Base-by-base conservation (phyloP, 2,797 vertebrate species). In the Chaunax sp. region DNA sequence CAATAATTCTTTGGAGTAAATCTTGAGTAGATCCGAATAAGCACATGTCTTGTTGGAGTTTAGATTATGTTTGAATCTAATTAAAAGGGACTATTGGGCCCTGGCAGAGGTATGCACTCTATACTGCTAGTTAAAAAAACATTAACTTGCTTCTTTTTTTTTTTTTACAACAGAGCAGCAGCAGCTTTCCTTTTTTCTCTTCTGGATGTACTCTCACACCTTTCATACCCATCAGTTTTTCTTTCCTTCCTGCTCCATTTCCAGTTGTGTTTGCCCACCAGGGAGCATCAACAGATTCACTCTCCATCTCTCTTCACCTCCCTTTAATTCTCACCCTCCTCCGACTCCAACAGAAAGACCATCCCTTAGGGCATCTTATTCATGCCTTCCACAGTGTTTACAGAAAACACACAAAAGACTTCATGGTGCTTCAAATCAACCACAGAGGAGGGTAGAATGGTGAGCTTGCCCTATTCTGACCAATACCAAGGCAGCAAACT, bases 401-500 rank as follows among this genome's bases (percentile, higher is more conserved):
- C 83, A 90, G 69, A 91, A 84, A 89, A 85, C 80, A 80, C 68
- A 89, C 85, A 90, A 85, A 90, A 62, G 65, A 75, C 51, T 78
- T 81, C 59, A 69, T 59, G 46, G 74, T 25, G 50, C 75, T 89
- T 88, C 59, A 83, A 80, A 82, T 84, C 69, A 76, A 40, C 57
- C 45, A 54, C 50, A 63, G 68, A 78, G 80, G 85, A 72, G 51
- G 52, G 37, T 57, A 61, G 47, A 74, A 53, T 58, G 45, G 25
- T 66, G 64, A 59, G 53, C 76, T 87, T 53, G 47, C 60, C 74
- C 69, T 65, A 72, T 90, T 88, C 82, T 85, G 85, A 64, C 80
- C 82, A 55, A 55, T 19, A 78, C 82, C 76, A 80, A 80, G 61
- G 73, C 85, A 80, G 74, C 59, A 59, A 81, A 70, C 66, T 61